Evolutionary conservation across 1,140 invertebrate species (phyloP).

Genomic region (Hyposmocoma kahamanoa): DNA sequence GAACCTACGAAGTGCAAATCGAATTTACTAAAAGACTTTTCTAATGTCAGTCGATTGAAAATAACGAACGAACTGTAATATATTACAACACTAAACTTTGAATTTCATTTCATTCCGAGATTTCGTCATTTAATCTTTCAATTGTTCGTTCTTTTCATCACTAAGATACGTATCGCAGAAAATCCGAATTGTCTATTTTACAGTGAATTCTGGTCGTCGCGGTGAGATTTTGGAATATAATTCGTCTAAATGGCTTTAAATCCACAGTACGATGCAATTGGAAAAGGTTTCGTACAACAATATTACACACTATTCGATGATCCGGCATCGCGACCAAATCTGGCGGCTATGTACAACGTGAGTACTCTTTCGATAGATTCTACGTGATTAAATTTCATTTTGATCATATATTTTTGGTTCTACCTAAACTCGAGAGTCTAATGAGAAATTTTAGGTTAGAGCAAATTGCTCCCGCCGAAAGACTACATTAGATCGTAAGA

Average conservation of each 20-base stretch:
- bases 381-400: neutral
- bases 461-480: neutral
- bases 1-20: too few species aligned
- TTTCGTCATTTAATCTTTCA: slow-evolving; percentile 1
- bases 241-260: slow-evolving; percentile 84
- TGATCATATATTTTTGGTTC: neutral
- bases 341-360: slow-evolving; percentile 94
- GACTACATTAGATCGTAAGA: too few species aligned
- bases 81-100: too few species aligned
- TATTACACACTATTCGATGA: slow-evolving; percentile 95
- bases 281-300: slow-evolving; percentile 93
- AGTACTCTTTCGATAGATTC: slow-evolving; percentile 69
- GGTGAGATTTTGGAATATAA: slow-evolving; percentile 27
- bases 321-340: slow-evolving; percentile 83
- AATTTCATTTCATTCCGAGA: too few species aligned
- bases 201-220: slow-evolving; percentile 27
- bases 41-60: too few species aligned
- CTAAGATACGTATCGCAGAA: slow-evolving; percentile 13
- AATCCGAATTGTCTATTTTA: slow-evolving; percentile 29
- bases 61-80: too few species aligned
- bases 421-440: too few species aligned
- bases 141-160: slow-evolving; percentile 3
- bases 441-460: neutral
- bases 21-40: too few species aligned
- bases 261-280: slow-evolving; percentile 92